Conservation (phyloP, 2,113 vertebrate species). For the Typhlomys cinereus region DNA sequence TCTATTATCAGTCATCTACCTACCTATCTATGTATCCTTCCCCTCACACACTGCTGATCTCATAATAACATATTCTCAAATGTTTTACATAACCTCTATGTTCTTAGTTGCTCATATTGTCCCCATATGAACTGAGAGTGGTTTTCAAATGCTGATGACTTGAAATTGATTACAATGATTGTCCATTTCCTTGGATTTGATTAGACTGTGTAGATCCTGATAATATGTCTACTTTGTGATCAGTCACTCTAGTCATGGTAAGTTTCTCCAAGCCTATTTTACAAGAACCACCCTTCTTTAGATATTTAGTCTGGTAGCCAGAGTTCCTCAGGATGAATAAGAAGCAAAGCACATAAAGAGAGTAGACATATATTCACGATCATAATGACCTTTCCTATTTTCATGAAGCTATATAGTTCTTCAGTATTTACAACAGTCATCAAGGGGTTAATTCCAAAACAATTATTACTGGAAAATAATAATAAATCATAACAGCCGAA, state of each 20-base stretch:
- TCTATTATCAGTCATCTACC: background rate
- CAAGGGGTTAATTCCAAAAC: background rate
- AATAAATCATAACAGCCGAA: background rate
- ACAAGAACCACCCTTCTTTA: background rate
- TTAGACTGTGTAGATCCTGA: background rate
- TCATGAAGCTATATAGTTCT: background rate
- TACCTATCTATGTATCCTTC: background rate
- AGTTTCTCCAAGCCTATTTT: accelerated
- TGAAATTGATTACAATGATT: background rate
- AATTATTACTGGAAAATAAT: background rate
- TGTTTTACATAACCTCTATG: background rate
- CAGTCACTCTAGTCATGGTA: background rate
- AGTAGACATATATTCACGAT: background rate
- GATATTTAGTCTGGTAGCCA: background rate
- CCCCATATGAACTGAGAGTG: background rate
- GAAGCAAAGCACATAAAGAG: background rate
- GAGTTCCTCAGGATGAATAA: background rate
- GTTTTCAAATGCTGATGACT: background rate
- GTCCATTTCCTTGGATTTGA: background rate
- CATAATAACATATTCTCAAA: background rate
- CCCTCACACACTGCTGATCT: background rate
- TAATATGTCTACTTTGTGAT: background rate
- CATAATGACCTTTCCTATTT: background rate
- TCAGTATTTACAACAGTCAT: background rate
- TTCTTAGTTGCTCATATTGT: background rate